Conservation (phyloP, 2,797 vertebrate species). For the Propithecus perrieri region DNA sequence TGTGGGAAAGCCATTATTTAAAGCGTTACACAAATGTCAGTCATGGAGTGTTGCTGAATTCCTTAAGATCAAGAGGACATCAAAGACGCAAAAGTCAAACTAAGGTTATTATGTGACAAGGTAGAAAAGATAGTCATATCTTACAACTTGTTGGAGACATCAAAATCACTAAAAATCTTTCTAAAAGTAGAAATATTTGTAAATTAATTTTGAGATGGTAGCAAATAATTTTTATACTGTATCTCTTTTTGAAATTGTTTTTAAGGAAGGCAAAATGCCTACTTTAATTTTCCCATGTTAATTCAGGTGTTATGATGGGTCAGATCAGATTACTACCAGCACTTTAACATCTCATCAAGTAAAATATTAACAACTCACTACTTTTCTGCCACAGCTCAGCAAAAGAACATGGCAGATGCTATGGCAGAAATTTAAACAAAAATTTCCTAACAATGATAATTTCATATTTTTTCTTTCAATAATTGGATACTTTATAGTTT, state of each 20-base stretch:
- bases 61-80: neutral
- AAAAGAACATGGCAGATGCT: neutral
- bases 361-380: neutral
- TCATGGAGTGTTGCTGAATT: neutral
- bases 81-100: neutral
- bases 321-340: neutral
- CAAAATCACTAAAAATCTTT: conserved; percentile 14
- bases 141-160: neutral
- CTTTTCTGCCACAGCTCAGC: conserved; percentile 29
- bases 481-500: neutral
- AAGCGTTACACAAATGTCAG: neutral
- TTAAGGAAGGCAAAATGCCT: neutral
- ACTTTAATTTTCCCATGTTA: neutral
- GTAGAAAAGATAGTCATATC: neutral
- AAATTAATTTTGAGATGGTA: neutral
- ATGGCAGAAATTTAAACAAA: neutral
- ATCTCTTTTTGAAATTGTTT: neutral
- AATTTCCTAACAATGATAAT: neutral
- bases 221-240: neutral
- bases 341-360: conserved; percentile 24
- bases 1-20: conserved; percentile 5
- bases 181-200: neutral
- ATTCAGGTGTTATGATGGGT: neutral
- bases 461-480: neutral
- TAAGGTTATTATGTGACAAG: neutral